These are phyloP conservation scores for Sebastolobus altivelis DNA, from an alignment of 2,797 vertebrate species.

Conservation along the genomic window DNA sequence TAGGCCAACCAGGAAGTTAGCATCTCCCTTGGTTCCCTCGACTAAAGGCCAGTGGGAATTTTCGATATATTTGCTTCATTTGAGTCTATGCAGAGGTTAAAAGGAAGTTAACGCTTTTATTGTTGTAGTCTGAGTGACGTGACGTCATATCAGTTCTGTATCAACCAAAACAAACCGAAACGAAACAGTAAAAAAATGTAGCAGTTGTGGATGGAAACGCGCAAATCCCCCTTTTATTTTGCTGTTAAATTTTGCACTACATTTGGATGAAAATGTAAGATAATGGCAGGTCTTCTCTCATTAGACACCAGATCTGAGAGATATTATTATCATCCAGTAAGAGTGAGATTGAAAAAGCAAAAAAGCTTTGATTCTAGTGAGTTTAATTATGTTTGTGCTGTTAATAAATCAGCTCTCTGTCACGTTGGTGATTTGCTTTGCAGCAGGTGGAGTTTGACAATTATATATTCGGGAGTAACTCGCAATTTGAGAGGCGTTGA, in stretches of 20 bases:
- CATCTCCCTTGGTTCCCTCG: no score
- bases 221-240: no score
- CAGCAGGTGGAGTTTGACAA: slow-evolving; percentile 13
- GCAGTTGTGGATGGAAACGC: fast-evolving
- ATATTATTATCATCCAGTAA: slow-evolving; percentile 17
- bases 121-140: fast-evolving
- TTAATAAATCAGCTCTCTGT: slow-evolving; percentile 1
- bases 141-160: no score
- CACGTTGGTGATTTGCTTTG: not conserved
- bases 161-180: no score
- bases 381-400: slow-evolving; percentile 34
- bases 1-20: no score
- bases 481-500: slow-evolving; percentile 5
- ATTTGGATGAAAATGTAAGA: no score
- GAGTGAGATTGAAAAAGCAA: slow-evolving; percentile 17
- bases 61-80: no score
- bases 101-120: no score
- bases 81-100: no score
- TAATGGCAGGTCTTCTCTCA: not conserved
- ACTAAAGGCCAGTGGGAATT: no score
- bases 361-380: slow-evolving; percentile 11
- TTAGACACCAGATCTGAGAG: slow-evolving; percentile 8
- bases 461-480: not conserved
- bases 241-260: no score
- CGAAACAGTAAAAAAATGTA: no score